Conservation (phyloP, 2,888 invertebrate genomes). For the Corbicula japonica region DNA sequence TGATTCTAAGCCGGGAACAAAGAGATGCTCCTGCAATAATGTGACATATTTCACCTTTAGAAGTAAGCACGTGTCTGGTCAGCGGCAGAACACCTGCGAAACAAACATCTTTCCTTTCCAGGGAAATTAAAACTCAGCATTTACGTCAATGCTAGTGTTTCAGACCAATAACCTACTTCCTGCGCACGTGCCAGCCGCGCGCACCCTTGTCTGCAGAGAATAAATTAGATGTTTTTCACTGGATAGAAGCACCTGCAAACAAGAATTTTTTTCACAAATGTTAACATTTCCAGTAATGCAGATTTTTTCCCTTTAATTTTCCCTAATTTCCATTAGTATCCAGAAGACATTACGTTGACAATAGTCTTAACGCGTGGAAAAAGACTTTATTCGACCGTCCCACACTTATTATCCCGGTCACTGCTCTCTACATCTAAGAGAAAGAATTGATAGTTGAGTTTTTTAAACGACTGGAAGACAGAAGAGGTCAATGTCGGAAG, state of each 20-base stretch:
- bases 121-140: slow-evolving; percentile 47
- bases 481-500: no score
- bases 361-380: slow-evolving; percentile 49
- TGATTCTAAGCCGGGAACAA: no score
- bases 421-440: no score
- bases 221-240: slow-evolving; percentile 49
- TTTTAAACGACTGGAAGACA: no score
- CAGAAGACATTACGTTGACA: no score
- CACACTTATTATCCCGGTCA: slow-evolving; percentile 43
- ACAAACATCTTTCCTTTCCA: slow-evolving; percentile 26
- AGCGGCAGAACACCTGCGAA: slow-evolving; percentile 34
- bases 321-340: no score
- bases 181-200: slow-evolving; percentile 40
- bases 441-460: no score
- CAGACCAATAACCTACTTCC: slow-evolving; percentile 39
- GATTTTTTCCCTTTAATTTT: no score
- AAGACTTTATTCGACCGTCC: slow-evolving; percentile 16
- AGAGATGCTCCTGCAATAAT: slow-evolving; percentile 30
- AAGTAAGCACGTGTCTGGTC: slow-evolving; percentile 27
- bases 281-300: no score
- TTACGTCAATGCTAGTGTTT: slow-evolving; percentile 20
- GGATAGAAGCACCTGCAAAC: slow-evolving; percentile 61
- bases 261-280: slow-evolving; percentile 25
- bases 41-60: slow-evolving; percentile 28
- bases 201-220: slow-evolving; percentile 48